Evolutionary conservation across 2,888 invertebrate genomes (phyloP).

Genomic region (Melipona beecheii): DNA sequence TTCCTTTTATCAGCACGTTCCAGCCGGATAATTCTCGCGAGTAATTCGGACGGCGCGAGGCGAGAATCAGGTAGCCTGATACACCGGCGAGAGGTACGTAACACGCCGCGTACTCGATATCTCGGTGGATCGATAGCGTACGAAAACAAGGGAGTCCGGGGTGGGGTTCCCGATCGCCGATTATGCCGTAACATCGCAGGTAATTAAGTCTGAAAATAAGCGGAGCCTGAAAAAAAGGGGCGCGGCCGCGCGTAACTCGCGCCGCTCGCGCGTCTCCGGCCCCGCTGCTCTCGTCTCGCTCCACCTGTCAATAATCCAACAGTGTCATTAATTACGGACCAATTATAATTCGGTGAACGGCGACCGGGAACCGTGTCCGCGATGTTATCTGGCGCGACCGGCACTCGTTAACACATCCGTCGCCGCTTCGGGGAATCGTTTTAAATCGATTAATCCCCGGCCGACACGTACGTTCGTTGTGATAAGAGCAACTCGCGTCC

Average conservation of each 20-base stretch:
- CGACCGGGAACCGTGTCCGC: conserved; percentile 61
- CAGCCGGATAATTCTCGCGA: conserved; percentile 19
- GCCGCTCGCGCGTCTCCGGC: conserved; percentile 62
- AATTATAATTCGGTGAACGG: conserved; percentile 77
- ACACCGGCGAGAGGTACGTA: conserved; percentile 16
- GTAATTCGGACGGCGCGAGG: conserved; percentile 14
- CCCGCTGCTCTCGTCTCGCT: conserved; percentile 44
- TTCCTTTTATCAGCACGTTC: conserved; percentile 16
- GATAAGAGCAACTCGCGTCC: conserved; percentile 40
- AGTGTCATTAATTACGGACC: conserved; percentile 79
- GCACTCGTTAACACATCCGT: conserved; percentile 69
- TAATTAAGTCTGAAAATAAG: conserved; percentile 68
- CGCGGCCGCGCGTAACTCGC: conserved; percentile 42
- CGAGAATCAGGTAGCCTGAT: conserved; percentile 26
- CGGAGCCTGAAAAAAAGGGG: conserved; percentile 50
- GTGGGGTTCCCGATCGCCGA: conserved; percentile 45
- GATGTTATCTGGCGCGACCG: conserved; percentile 63
- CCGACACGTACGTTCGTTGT: conserved; percentile 59
- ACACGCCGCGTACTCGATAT: conserved; percentile 46
- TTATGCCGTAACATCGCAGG: conserved; percentile 66
- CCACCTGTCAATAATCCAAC: conserved; percentile 75
- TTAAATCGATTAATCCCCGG: conserved; percentile 69
- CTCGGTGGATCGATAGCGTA: conserved; percentile 48
- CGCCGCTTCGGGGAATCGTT: conserved; percentile 61
- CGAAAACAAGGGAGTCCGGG: background rate